These are phyloP conservation scores for Cheilosia urbana DNA, from an alignment of 2,888 invertebrate species.

Conservation along the genomic window DNA sequence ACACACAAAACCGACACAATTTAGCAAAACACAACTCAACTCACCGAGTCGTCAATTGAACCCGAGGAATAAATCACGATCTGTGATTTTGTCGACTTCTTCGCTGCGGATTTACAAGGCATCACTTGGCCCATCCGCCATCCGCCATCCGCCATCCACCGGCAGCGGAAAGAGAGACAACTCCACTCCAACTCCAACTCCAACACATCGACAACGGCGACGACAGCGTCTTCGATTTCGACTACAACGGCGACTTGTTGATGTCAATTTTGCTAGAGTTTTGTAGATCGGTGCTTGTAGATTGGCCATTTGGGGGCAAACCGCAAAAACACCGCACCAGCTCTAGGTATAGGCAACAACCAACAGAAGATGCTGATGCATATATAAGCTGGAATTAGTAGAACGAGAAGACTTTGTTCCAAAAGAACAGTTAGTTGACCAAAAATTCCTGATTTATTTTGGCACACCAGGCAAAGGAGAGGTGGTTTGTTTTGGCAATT, in stretches of 20 bases:
- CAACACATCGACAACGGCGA: not conserved
- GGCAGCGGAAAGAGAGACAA: not conserved
- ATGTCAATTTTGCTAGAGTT: slow-evolving; percentile 72
- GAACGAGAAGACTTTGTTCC: slow-evolving; percentile 38
- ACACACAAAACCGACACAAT: slow-evolving; percentile 69
- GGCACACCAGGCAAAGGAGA: slow-evolving; percentile 7
- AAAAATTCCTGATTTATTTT: slow-evolving; percentile 62
- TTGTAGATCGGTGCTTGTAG: slow-evolving; percentile 68
- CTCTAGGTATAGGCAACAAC: not conserved
- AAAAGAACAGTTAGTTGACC: slow-evolving; percentile 70
- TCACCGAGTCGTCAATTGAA: slow-evolving; percentile 75
- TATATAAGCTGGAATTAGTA: slow-evolving; percentile 54
- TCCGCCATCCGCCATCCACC: not conserved
- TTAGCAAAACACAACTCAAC: slow-evolving; percentile 75
- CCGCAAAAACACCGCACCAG: slow-evolving; percentile 50
- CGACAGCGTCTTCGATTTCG: slow-evolving; percentile 35
- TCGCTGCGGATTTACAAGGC: slow-evolving; percentile 58
- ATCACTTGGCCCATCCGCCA: slow-evolving; percentile 35
- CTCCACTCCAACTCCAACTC: not conserved
- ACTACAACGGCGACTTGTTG: slow-evolving; percentile 57
- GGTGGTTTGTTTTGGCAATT: slow-evolving; percentile 53
- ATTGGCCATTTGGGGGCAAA: slow-evolving; percentile 67
- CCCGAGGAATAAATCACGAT: slow-evolving; percentile 74
- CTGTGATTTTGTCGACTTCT: slow-evolving; percentile 68
- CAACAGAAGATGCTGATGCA: slow-evolving; percentile 47